phyloP scores from a whole-genome alignment of 2,113 vertebrate species.

The Arothron firmamentum region DNA sequence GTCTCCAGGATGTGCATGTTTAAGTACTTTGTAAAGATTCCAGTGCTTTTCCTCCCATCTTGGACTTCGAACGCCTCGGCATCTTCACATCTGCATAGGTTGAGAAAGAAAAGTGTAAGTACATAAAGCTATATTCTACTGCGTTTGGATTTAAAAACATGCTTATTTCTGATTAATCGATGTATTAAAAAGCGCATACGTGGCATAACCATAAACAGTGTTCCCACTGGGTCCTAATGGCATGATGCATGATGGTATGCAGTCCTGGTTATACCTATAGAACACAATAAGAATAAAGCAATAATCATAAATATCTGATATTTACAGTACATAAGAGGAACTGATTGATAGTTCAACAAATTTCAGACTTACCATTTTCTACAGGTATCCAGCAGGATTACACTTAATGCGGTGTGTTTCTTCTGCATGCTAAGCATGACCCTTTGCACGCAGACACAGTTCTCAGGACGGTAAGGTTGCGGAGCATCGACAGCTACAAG shows the following conservation, averaged over 20 bases:
- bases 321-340: not conserved
- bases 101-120: not conserved
- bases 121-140: not conserved
- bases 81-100: slow-evolving; percentile 80
- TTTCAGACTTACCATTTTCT: slow-evolving; percentile 76
- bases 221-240: slow-evolving; percentile 80
- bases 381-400: slow-evolving; percentile 84
- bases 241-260: slow-evolving; percentile 75
- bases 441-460: slow-evolving; percentile 85
- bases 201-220: slow-evolving; percentile 85
- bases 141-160: not conserved
- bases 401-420: slow-evolving; percentile 75
- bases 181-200: slow-evolving; percentile 70
- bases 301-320: not conserved
- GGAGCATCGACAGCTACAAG: slow-evolving; percentile 84
- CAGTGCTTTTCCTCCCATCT: slow-evolving; percentile 82
- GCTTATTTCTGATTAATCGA: not conserved
- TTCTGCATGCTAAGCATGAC: slow-evolving; percentile 83
- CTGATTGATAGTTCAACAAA: not conserved
- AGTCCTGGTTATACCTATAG: slow-evolving; percentile 79
- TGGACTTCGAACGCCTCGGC: slow-evolving; percentile 86
- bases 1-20: slow-evolving; percentile 81
- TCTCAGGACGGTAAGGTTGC: slow-evolving; percentile 77
- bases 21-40: slow-evolving; percentile 87
- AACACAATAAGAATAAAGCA: not conserved